phyloP scores from a whole-genome alignment of 2,797 vertebrate genomes.

The Ptychadena robeensis region DNA sequence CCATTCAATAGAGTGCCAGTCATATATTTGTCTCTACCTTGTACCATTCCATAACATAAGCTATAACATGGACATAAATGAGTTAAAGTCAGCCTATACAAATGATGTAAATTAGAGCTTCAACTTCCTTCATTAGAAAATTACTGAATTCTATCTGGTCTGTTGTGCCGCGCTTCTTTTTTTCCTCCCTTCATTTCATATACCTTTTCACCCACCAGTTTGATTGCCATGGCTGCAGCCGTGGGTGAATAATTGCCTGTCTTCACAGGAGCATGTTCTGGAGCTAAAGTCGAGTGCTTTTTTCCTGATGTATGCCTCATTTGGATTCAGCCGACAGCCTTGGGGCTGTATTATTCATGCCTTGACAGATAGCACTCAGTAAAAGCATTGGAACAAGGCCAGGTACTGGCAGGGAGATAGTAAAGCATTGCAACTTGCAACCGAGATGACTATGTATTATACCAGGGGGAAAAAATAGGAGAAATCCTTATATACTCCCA shows the following conservation, averaged over 20 bases:
- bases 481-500: conserved; percentile 66
- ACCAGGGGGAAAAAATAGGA: conserved; percentile 61
- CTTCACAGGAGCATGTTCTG: conserved; percentile 88
- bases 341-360: conserved; percentile 98
- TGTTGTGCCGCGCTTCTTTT: conserved; percentile 69
- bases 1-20: not conserved
- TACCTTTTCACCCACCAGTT: conserved; percentile 80
- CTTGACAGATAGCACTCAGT: conserved; percentile 97
- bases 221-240: conserved; percentile 88
- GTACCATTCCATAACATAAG: not conserved
- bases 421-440: conserved; percentile 75
- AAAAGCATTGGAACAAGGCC: conserved; percentile 96
- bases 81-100: conserved; percentile 16
- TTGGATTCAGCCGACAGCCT: conserved; percentile 95
- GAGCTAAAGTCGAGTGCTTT: conserved; percentile 91
- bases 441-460: conserved; percentile 77
- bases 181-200: conserved; percentile 65
- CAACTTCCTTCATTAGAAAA: conserved; percentile 70
- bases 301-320: conserved; percentile 95
- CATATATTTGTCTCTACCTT: not conserved
- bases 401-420: conserved; percentile 83
- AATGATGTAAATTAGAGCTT: conserved; percentile 43
- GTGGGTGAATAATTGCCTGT: conserved; percentile 96
- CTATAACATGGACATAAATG: not conserved
- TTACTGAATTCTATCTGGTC: conserved; percentile 72